Conservation (phyloP, 2,113 vertebrate species). For the Peromyscus californicus region DNA sequence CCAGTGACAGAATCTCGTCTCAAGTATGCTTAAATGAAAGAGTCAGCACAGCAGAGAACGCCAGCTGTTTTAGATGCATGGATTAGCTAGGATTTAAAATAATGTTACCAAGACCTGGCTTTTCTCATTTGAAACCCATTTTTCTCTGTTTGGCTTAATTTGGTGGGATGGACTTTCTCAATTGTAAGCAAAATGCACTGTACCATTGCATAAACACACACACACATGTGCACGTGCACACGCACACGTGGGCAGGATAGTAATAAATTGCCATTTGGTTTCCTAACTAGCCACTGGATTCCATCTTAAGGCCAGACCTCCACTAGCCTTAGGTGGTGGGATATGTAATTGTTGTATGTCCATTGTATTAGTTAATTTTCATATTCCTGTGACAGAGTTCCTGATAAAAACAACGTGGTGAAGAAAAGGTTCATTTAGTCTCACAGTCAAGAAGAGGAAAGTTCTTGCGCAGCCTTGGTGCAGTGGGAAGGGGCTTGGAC, state of each 20-base stretch:
- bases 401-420: not conserved
- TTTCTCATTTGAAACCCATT: conserved; percentile 19
- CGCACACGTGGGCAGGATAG: not conserved
- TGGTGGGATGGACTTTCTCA: not conserved
- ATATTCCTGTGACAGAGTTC: no score
- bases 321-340: not conserved
- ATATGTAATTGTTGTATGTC: not conserved
- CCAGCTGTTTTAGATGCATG: not conserved
- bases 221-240: not conserved
- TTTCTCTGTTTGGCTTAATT: conserved; percentile 21
- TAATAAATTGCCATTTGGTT: not conserved
- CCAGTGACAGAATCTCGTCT: not conserved
- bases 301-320: not conserved
- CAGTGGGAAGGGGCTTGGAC: no score
- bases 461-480: no score
- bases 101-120: not conserved
- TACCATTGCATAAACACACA: not conserved
- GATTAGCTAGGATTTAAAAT: conserved; percentile 21
- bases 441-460: not conserved
- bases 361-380: not conserved
- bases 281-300: not conserved
- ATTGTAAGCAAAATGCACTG: not conserved
- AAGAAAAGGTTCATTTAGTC: not conserved
- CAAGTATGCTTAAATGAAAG: not conserved
- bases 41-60: not conserved